Evolutionary conservation across 2,797 vertebrate genomes (phyloP).

Genomic region (Chromis chromis): DNA sequence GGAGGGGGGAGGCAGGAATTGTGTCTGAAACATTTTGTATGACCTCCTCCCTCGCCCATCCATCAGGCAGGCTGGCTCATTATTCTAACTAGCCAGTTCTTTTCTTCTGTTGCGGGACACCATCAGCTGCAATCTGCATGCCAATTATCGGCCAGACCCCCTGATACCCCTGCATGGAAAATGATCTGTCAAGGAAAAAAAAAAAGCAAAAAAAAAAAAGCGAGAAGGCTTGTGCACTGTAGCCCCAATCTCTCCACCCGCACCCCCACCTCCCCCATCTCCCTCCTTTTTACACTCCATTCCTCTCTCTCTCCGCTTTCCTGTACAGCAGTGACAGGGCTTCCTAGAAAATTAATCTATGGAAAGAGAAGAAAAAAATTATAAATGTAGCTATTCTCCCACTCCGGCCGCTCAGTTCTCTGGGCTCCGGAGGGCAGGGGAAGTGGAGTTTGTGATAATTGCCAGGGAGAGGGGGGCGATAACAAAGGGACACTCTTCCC

Average conservation of each 20-base stretch:
- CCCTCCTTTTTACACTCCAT: constrained; percentile 65
- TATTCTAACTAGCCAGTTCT: constrained; percentile 96
- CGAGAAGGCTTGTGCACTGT: constrained; percentile 81
- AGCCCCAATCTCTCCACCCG: constrained; percentile 81
- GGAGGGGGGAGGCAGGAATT: constrained; percentile 76
- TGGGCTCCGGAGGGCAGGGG: constrained; percentile 85
- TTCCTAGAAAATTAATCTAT: constrained; percentile 90
- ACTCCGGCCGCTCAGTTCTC: constrained; percentile 82
- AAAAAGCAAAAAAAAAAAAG: constrained; percentile 71
- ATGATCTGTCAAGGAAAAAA: constrained; percentile 92
- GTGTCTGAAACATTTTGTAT: constrained; percentile 91
- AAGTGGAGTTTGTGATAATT: constrained; percentile 89
- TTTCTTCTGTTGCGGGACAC: constrained; percentile 93
- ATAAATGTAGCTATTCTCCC: constrained; percentile 89
- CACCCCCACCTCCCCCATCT: constrained; percentile 10
- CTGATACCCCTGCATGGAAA: constrained; percentile 97
- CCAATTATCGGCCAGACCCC: constrained; percentile 99
- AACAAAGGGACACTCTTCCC: constrained; percentile 86
- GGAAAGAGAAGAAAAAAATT: constrained; percentile 86
- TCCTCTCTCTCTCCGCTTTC: constrained; percentile 70
- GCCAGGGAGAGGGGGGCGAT: constrained; percentile 81
- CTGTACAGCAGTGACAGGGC: constrained; percentile 86
- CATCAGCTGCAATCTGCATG: constrained; percentile 99
- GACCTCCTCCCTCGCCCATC: constrained; percentile 97
- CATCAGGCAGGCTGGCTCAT: constrained; percentile 96